Conservation (phyloP, 2,113 vertebrate species). For the Mesocricetus auratus region DNA sequence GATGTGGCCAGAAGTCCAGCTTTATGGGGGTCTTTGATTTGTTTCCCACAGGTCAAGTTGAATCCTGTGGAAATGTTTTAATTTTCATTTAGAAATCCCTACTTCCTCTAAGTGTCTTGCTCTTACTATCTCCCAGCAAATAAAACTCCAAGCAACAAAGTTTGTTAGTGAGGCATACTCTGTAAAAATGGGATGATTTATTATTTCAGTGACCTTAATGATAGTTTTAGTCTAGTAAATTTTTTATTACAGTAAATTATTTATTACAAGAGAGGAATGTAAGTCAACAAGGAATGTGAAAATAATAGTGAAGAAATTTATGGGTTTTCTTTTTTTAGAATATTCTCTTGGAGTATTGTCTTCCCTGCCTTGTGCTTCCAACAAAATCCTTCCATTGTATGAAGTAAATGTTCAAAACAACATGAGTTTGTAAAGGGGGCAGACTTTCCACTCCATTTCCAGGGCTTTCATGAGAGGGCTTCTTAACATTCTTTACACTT, state of each 20-base stretch:
- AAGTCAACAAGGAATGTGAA: slow-evolving; percentile 80
- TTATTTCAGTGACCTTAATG: slow-evolving; percentile 83
- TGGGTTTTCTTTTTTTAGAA: slow-evolving; percentile 38
- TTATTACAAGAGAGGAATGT: slow-evolving; percentile 83
- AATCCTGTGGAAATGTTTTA: slow-evolving; percentile 81
- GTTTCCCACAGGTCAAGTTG: slow-evolving; percentile 82
- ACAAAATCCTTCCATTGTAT: slow-evolving; percentile 54
- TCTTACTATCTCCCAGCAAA: slow-evolving; percentile 71
- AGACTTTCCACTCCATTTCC: not conserved
- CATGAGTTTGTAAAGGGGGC: not conserved
- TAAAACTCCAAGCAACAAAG: slow-evolving; percentile 83
- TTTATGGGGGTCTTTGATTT: slow-evolving; percentile 82
- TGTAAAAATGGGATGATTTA: slow-evolving; percentile 88
- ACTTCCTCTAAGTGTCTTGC: slow-evolving; percentile 61
- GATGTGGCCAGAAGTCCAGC: slow-evolving; percentile 78
- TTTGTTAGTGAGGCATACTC: slow-evolving; percentile 79
- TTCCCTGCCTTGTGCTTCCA: not conserved
- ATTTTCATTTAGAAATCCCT: slow-evolving; percentile 85
- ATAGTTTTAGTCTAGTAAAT: slow-evolving; percentile 86
- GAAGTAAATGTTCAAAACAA: slow-evolving; percentile 58
- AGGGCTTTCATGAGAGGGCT: not conserved
- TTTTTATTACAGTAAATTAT: slow-evolving; percentile 88
- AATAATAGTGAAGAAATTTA: slow-evolving; percentile 80
- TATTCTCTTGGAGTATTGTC: not conserved
- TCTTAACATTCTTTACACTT: not conserved